Evolutionary conservation across 2,888 invertebrate species (phyloP).

Genomic region (Epirrhoe alternata): DNA sequence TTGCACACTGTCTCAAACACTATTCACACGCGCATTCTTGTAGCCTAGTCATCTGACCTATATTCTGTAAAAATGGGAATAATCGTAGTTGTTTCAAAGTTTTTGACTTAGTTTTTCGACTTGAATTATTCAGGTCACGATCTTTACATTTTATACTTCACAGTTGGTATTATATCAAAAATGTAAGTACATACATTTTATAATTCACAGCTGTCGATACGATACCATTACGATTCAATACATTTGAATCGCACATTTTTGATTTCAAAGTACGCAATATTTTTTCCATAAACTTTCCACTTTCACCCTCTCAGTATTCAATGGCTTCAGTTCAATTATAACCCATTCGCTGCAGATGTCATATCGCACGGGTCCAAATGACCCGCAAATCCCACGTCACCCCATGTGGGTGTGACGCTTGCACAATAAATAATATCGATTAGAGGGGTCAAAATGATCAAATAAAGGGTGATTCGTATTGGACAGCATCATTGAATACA

Average conservation of each 20-base stretch:
- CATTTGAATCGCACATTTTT: constrained; percentile 30
- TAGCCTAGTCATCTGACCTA: constrained; percentile 34
- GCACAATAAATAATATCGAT: constrained; percentile 54
- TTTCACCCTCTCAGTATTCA: constrained; percentile 34
- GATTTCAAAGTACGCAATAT: constrained; percentile 25
- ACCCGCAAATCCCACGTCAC: constrained; percentile 51
- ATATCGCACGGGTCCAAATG: constrained; percentile 40
- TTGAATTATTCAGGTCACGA: not conserved
- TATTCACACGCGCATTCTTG: constrained; percentile 20
- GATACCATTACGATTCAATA: constrained; percentile 18
- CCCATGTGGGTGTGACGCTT: constrained; percentile 54
- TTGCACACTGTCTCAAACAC: constrained; percentile 34
- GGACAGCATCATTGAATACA: constrained; percentile 52
- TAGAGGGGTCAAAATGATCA: constrained; percentile 49
- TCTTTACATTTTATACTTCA: not conserved
- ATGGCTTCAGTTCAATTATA: constrained; percentile 26
- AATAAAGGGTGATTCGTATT: constrained; percentile 60
- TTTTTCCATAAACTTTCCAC: constrained; percentile 31
- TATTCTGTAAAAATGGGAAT: constrained; percentile 29
- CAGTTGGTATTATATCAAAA: too few relatives aligned
- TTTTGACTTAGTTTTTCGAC: constrained; percentile 8
- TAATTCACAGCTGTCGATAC: constrained; percentile 25
- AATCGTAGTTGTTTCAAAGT: constrained; percentile 15
- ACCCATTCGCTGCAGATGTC: constrained; percentile 43
- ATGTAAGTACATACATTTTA: not conserved